These are phyloP conservation scores for Drosophila helvetica DNA, from an alignment of 2,888 invertebrate species.

Conservation along the genomic window DNA sequence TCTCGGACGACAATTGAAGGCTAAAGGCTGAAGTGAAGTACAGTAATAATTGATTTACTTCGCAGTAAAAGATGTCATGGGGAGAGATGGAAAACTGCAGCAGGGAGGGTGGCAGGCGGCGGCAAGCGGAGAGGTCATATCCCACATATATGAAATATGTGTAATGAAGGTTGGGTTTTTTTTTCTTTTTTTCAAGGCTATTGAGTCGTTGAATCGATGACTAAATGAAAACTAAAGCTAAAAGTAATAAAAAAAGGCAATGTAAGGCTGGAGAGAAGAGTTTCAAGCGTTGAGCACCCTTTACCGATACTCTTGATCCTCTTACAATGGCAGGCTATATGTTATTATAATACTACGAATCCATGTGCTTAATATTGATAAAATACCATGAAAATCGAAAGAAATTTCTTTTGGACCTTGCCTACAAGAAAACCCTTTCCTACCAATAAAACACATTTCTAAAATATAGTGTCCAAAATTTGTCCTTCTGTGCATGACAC, in stretches of 20 bases:
- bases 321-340: too few relatives aligned
- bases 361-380: too few relatives aligned
- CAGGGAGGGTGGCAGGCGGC: neutral
- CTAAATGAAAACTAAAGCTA: neutral
- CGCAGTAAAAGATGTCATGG: slow-evolving; percentile 38
- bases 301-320: too few relatives aligned
- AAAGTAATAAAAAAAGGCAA: too few relatives aligned
- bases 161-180: neutral
- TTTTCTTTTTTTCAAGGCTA: neutral
- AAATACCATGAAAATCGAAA: too few relatives aligned
- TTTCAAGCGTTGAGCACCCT: too few relatives aligned
- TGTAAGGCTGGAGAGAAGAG: neutral
- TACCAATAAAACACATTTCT: neutral
- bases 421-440: neutral
- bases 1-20: slow-evolving; percentile 15
- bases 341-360: too few relatives aligned
- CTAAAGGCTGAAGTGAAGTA: slow-evolving; percentile 7
- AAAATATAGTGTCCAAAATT: neutral
- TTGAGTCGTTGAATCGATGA: neutral
- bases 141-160: neutral
- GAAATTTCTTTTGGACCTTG: neutral
- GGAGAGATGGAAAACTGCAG: slow-evolving; percentile 5
- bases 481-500: too few relatives aligned
- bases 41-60: slow-evolving; percentile 45
- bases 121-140: neutral